Base-by-base conservation (phyloP, 2,113 vertebrate species). In the Hippocampus mohnikei region DNA sequence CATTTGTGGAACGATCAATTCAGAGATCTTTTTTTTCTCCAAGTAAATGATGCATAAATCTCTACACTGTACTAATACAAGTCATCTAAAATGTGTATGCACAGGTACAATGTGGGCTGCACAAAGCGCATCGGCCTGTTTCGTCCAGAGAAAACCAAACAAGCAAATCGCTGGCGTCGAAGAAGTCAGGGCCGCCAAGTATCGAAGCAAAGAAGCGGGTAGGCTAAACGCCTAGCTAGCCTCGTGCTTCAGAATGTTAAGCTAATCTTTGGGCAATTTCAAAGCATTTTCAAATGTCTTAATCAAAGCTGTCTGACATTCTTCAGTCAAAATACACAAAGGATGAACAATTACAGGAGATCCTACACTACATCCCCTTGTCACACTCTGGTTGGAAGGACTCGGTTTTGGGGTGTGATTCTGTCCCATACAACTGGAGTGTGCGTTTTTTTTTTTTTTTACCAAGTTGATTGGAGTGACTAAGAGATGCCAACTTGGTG, bases 71-170 rank as follows among this genome's bases (percentile, higher is more conserved):
- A 53, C 20, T n/a, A n/a, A n/a, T 53, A 8, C 50, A 53, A 53
- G n/a, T 53, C 5, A 18, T 37, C 5, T 3, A 1, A 6, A 21
- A 50, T 3, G 0, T 77, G 50, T n/a, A 16, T 73, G 27, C 23
- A 70, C 90, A 98, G 96, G 90, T 98, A 98, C 89, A 99, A 97
- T 0, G 96, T 98, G 69, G 95, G 96, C 10, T 99, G 97, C 75
- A 96, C 96, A 0, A 98, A 98, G 80, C 87, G 96, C 6, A 94
- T 98, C 23, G 95, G 96, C 0, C 90, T 98, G 25, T 98, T 98
- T 88, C 95, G 93, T 82, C 95, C 96, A 0, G 95, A 97, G 67
- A 93, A 95, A 71, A 96, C 87, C 90, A 97, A 98, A 76, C 87
- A 80, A 9, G 74, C 86, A 0, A 92, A 40, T 20, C 92, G 91